Conservation (phyloP, 2,797 vertebrate genomes). For the Sylvilagus floridanus region DNA sequence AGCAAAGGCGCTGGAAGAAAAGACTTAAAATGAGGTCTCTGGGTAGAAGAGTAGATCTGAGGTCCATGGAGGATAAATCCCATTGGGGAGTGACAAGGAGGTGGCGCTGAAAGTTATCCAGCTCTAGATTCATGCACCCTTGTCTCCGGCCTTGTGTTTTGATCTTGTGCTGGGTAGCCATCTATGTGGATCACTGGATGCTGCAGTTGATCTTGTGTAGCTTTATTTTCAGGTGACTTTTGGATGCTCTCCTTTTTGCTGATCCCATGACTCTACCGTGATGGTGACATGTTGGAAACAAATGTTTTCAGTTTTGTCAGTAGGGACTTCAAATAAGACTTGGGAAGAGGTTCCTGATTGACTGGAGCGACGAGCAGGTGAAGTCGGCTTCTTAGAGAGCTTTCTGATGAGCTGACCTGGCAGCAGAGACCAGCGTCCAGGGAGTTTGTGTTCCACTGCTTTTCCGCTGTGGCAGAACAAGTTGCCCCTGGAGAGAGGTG, state of each 20-base stretch:
- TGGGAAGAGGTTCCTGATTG: constrained; percentile 11
- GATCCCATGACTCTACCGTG: neutral
- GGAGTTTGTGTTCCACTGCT: neutral
- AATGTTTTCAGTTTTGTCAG: neutral
- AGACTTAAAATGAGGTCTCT: neutral
- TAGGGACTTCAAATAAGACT: neutral
- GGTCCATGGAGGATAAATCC: constrained; percentile 8
- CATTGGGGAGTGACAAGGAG: neutral
- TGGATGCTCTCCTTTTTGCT: neutral
- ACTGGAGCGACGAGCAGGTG: neutral
- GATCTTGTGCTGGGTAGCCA: neutral
- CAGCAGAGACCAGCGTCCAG: neutral
- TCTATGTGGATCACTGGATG: neutral
- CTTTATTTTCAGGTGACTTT: constrained; percentile 15
- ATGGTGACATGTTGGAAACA: neutral
- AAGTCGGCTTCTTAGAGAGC: constrained; percentile 1
- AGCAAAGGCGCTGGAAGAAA: neutral
- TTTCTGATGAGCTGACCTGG: neutral
- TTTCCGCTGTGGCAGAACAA: neutral
- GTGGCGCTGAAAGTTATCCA: neutral
- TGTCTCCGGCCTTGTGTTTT: neutral
- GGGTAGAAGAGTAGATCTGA: neutral
- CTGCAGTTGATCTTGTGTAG: neutral
- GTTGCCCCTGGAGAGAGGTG: neutral
- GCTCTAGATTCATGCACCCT: neutral